These are phyloP conservation scores for Chloroceryle inda DNA, from an alignment of 2,797 vertebrate species.

Conservation along the genomic window DNA sequence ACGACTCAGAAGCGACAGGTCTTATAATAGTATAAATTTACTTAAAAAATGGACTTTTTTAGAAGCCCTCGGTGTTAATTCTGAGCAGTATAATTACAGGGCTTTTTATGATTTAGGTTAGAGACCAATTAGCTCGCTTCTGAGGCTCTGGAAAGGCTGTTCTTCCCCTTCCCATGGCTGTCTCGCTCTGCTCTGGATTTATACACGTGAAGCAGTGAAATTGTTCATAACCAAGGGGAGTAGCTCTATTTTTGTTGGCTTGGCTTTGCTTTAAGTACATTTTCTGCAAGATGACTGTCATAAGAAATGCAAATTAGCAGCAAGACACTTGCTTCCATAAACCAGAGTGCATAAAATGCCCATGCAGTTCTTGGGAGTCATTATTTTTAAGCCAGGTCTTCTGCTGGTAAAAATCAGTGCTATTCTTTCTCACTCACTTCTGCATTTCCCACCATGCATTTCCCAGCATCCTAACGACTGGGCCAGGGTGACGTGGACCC, in stretches of 20 bases:
- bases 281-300: slow-evolving; percentile 17
- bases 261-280: slow-evolving; percentile 45
- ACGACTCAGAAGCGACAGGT: slow-evolving; percentile 66
- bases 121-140: slow-evolving; percentile 70
- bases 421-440: not conserved
- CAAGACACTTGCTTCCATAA: not conserved
- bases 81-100: slow-evolving; percentile 77
- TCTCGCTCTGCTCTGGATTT: slow-evolving; percentile 27
- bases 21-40: slow-evolving; percentile 76
- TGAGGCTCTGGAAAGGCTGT: slow-evolving; percentile 2
- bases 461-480: fast-evolving
- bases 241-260: not conserved
- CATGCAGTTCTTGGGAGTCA: not conserved
- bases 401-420: not conserved
- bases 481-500: fast-evolving
- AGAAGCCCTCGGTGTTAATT: slow-evolving; percentile 67
- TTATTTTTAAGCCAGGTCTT: not conserved
- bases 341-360: not conserved
- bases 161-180: not conserved
- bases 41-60: slow-evolving; percentile 69
- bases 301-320: not conserved
- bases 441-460: not conserved
- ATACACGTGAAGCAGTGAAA: slow-evolving; percentile 28
- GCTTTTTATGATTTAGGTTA: slow-evolving; percentile 73
- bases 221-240: not conserved